Evolutionary conservation across 2,888 invertebrate genomes (phyloP).

Genomic region (Drosophila infuscata): DNA sequence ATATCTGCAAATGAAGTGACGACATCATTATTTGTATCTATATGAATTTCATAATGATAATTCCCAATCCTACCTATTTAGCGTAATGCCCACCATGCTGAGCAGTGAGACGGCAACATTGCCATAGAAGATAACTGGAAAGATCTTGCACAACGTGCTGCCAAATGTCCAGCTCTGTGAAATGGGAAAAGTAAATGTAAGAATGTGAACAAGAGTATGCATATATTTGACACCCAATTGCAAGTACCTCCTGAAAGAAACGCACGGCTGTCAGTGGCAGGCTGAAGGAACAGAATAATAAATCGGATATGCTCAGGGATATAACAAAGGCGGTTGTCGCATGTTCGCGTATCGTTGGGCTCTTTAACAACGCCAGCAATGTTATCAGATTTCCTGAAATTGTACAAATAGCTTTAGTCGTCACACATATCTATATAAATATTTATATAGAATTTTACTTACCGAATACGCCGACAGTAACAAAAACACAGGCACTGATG

Average conservation of each 20-base stretch:
- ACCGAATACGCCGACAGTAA: conserved; percentile 92
- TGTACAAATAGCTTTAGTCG: background rate
- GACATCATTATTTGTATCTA: background rate
- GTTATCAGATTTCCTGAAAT: conserved; percentile 92
- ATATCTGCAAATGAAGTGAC: conserved; percentile 87
- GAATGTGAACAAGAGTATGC: background rate
- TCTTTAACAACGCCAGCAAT: conserved; percentile 91
- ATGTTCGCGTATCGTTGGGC: conserved; percentile 91
- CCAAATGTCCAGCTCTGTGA: conserved; percentile 90
- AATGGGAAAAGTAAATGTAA: background rate
- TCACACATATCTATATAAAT: background rate
- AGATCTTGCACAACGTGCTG: conserved; percentile 91
- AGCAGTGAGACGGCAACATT: conserved; percentile 94
- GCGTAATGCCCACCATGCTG: conserved; percentile 95
- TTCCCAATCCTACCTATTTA: conserved; percentile 89
- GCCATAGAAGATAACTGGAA: conserved; percentile 95
- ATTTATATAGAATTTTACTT: conserved; percentile 81
- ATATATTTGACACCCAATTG: background rate
- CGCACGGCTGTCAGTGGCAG: conserved; percentile 93
- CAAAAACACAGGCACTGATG: conserved; percentile 91
- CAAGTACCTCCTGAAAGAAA: conserved; percentile 89
- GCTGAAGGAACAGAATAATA: conserved; percentile 93
- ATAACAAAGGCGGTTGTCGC: conserved; percentile 95
- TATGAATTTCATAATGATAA: background rate
- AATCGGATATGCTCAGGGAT: conserved; percentile 93